Evolutionary conservation across 2,888 invertebrate species (phyloP).

Genomic region (Pecten maximus): DNA sequence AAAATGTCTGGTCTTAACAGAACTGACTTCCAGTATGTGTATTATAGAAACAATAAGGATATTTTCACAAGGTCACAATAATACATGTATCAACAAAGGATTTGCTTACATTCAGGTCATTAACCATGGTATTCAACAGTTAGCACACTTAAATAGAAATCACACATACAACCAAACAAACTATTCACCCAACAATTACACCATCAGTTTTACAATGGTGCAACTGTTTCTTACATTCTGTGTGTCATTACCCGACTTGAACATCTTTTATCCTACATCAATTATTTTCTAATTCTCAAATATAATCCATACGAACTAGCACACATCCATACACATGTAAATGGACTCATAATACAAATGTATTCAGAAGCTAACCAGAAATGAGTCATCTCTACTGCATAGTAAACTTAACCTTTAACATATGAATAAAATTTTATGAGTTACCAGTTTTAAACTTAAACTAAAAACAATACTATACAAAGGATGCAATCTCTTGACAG

Average conservation of each 20-base stretch:
- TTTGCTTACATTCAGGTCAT: not conserved
- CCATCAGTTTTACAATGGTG: not conserved
- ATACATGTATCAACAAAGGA: not conserved
- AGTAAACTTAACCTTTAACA: no score
- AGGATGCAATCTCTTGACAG: no score
- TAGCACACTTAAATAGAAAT: not conserved
- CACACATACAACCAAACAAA: not conserved
- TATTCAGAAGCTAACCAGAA: not conserved
- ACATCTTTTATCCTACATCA: not conserved
- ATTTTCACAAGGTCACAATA: not conserved
- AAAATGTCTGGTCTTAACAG: not conserved
- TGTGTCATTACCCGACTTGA: not conserved
- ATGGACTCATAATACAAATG: not conserved
- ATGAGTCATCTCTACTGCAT: no score
- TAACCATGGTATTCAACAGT: not conserved
- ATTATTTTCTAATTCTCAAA: not conserved
- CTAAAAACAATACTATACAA: no score
- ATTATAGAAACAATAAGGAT: not conserved
- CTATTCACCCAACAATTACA: not conserved
- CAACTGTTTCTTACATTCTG: not conserved
- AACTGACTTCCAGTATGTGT: not conserved
- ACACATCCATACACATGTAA: not conserved
- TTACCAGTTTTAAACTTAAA: no score
- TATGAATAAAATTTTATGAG: no score
- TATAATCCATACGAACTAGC: not conserved